Evolutionary conservation across 2,888 invertebrate genomes (phyloP).

Genomic region (Chrysolina americana): DNA sequence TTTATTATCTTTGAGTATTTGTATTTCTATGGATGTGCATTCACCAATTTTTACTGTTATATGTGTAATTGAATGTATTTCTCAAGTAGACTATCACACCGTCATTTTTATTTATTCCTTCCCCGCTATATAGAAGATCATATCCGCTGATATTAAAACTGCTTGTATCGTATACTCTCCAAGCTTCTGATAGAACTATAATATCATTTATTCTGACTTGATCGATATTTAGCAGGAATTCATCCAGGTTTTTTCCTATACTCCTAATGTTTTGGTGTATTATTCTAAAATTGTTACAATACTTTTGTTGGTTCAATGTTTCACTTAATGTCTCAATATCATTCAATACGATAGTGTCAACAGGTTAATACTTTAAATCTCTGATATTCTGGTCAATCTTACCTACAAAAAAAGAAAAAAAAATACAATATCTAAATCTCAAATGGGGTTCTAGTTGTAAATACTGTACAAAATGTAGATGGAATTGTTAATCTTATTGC

Average conservation of each 20-base stretch:
- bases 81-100: slow-evolving; percentile 7
- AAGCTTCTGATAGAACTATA: no score
- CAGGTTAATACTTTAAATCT: background rate
- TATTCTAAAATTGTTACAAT: slow-evolving; percentile 4
- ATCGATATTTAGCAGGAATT: background rate
- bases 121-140: slow-evolving; percentile 7
- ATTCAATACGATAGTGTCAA: slow-evolving; percentile 3
- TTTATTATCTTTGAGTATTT: background rate
- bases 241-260: background rate
- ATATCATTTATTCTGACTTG: background rate
- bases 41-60: slow-evolving; percentile 15
- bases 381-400: no score
- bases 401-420: no score
- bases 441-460: no score
- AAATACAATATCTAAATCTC: no score
- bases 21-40: slow-evolving; percentile 18
- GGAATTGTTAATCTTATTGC: no score
- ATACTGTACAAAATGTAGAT: no score
- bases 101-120: no score
- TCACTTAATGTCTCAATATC: slow-evolving; percentile 10
- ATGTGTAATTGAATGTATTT: slow-evolving; percentile 17
- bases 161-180: background rate
- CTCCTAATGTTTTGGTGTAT: slow-evolving; percentile 10
- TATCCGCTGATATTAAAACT: background rate
- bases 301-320: background rate